A percentile compares a stretch with the other conserved stretches of the same genome.
phyloP scores from a whole-genome alignment of 2,797 vertebrate species.

The Taeniopygia guttata region DNA sequence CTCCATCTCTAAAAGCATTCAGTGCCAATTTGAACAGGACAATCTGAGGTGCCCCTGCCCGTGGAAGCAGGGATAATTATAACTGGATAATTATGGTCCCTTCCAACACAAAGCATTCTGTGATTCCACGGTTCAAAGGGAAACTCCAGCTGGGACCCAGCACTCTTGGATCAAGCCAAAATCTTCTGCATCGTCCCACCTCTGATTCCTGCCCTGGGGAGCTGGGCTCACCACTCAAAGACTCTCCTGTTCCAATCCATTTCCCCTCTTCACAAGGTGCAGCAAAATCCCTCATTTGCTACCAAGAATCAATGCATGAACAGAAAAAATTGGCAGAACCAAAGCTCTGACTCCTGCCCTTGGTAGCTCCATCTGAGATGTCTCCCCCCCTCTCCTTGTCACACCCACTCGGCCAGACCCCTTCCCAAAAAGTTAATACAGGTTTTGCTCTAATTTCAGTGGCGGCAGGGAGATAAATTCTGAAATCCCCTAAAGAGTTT shows the following conservation, averaged over 20 bases:
- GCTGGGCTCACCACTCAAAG: background rate
- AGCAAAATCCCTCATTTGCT: background rate
- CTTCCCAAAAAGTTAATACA: background rate
- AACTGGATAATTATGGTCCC: too few relatives aligned
- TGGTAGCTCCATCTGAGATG: rapidly evolving
- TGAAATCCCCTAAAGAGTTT: background rate
- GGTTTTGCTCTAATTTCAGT: background rate
- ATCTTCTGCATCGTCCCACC: background rate
- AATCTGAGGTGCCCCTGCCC: background rate
- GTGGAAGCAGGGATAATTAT: rapidly evolving
- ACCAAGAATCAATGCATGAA: background rate
- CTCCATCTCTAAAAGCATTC: background rate
- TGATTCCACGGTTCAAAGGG: background rate
- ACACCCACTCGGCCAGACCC: background rate
- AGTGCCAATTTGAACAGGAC: rapidly evolving
- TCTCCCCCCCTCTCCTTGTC: background rate
- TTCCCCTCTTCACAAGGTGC: background rate
- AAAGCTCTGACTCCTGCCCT: background rate
- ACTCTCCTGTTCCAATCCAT: background rate
- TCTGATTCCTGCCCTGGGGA: background rate
- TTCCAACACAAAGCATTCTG: background rate
- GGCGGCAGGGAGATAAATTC: background rate
- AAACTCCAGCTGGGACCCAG: background rate
- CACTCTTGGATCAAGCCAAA: background rate
- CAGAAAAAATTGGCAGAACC: background rate